Evolutionary conservation across 2,113 vertebrate genomes (phyloP), one percentile per base, ranked within the genome.

Genomic region (Myotis lucifugus): DNA sequence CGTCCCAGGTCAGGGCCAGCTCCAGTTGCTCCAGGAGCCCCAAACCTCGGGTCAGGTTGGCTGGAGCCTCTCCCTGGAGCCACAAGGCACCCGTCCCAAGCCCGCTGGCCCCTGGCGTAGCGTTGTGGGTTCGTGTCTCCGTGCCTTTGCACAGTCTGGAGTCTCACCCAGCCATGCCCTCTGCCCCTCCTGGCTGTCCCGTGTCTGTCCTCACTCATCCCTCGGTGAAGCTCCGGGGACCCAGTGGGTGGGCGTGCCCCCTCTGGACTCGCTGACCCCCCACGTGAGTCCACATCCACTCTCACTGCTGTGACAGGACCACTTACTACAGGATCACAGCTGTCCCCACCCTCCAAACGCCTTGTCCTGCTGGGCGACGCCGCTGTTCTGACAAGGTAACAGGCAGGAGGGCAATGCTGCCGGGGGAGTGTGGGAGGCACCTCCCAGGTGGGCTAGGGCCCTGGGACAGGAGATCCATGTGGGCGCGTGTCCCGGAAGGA

Each of bases 21-120:
- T 90, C 1, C 0, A 10, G 17, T 52, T 79, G 23, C 13, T 37
- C 34, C 25, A 34, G 40, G 48, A 86, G 34, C 67, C 85, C 72
- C 70, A 70, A 37, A 40, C 3, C 6, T 66, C 9, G 0, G 0
- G 52, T 19, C 6, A 72, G 67, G 2, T 23, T 52, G 23, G 27
- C 23, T 6, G 7, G 42, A 59, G 23, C 8, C 59, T 32, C 72
- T 5, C 3, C 12, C n/a, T 11, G 0, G 59, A 56, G 54, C 8
- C 13, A 4, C 0, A 0, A 15, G 18, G 48, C 17, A 37, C 17
- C 0, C 0, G 32, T 13, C 17, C 34, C 3, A 25, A 56, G 32
- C 64, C 34, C 0, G 3, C 34, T 0, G 11, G 10, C 6, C 2
- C 72, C 40, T 54, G 6, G 25, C 5, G 2, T 1, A 0, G 0